phyloP scores from a whole-genome alignment of 2,888 invertebrate genomes.

The Leptogaster cylindrica region DNA sequence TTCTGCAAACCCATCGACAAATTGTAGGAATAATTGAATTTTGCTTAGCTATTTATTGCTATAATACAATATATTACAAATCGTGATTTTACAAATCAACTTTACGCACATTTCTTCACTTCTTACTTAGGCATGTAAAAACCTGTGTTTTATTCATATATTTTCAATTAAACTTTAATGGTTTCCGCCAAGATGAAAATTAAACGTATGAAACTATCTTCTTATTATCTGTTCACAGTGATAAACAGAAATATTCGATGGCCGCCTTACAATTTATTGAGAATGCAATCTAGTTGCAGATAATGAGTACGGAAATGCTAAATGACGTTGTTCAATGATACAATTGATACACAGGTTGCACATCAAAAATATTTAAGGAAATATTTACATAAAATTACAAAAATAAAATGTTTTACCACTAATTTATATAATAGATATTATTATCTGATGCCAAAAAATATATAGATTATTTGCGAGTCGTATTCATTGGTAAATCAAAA shows the following conservation, averaged over 20 bases:
- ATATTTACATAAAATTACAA: constrained; percentile 4
- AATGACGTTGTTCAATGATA: background rate
- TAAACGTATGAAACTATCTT: background rate
- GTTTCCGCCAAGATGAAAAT: constrained; percentile 1
- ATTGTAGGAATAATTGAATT: background rate
- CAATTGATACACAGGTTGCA: background rate
- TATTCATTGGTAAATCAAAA: constrained; percentile 21
- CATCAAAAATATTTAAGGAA: background rate
- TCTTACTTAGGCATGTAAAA: constrained; percentile 17
- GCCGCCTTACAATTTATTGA: background rate
- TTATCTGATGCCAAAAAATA: constrained; percentile 24
- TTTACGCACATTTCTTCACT: background rate
- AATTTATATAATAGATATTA: background rate
- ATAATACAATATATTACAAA: constrained; percentile 37
- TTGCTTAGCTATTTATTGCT: constrained; percentile 28
- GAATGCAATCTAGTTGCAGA: background rate
- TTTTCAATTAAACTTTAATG: background rate
- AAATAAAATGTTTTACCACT: constrained; percentile 3
- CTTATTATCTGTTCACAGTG: background rate
- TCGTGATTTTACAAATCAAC: constrained; percentile 26
- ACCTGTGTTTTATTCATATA: constrained; percentile 10
- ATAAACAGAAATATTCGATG: constrained; percentile 20
- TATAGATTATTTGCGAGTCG: too few relatives aligned
- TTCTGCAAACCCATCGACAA: too few relatives aligned
- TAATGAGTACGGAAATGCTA: constrained; percentile 7